A percentile compares a stretch with the other conserved stretches of the same genome.
These are phyloP conservation scores for Zeuzera pyrina DNA, from an alignment of 2,888 invertebrate genomes.

Conservation along the genomic window DNA sequence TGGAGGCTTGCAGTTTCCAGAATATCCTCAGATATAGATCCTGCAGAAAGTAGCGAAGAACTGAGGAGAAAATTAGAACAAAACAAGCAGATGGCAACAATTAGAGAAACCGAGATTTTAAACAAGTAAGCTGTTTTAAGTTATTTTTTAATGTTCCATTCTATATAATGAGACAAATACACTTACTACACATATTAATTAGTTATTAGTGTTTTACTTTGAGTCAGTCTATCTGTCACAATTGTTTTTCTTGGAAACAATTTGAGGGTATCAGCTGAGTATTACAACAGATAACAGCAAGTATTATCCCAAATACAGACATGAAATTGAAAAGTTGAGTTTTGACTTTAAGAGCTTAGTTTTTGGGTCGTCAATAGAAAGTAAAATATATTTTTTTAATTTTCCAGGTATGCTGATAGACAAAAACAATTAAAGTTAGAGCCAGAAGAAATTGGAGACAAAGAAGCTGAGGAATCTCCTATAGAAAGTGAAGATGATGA, in stretches of 20 bases:
- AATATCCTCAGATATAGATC: slow-evolving; percentile 66
- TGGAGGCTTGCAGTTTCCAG: slow-evolving; percentile 73
- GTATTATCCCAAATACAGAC: no score
- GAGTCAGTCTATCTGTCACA: no score
- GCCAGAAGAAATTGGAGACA: slow-evolving; percentile 55
- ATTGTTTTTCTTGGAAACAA: no score
- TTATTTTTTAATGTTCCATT: neutral
- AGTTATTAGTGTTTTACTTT: no score
- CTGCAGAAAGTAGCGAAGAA: slow-evolving; percentile 68
- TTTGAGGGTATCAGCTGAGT: no score
- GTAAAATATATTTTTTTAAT: no score
- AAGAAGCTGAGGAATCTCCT: slow-evolving; percentile 61
- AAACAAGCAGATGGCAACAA: slow-evolving; percentile 64
- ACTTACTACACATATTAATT: no score
- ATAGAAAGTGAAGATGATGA: slow-evolving; percentile 56
- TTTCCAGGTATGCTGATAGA: slow-evolving; percentile 52
- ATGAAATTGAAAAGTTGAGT: no score
- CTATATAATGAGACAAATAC: neutral
- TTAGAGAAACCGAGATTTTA: slow-evolving; percentile 66
- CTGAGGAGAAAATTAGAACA: slow-evolving; percentile 71
- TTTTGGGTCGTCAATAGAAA: no score
- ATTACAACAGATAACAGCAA: no score
- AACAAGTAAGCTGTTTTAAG: slow-evolving; percentile 58
- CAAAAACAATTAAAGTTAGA: slow-evolving; percentile 54
- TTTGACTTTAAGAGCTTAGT: neutral